Evolutionary conservation across 2,113 vertebrate species (phyloP), one percentile per base, ranked within the genome.

Genomic region (Pan troglodytes): DNA sequence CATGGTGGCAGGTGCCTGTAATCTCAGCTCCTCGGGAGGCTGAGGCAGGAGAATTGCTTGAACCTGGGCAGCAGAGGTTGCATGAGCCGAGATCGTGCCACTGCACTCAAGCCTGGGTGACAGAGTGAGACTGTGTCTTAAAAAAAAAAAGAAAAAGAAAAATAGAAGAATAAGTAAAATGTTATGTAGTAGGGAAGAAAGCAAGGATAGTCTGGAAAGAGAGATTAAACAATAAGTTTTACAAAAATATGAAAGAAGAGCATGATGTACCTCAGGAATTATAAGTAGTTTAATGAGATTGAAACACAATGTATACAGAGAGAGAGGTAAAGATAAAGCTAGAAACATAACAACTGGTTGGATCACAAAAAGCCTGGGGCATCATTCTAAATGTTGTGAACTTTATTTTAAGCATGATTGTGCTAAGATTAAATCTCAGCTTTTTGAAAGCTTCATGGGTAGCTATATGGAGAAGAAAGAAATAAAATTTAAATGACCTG

Each of bases 361-460:
- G 1, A 61, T 40, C 18, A 23, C 48, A 79, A 64, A 80, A 88
- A 64, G 1, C 20, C 17, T 55, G 2, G 22, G 38, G 5, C 18
- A 32, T 30, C 38, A 61, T 91, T 25, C 48, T 75, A 88, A 90
- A 75, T 52, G 64, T 79, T 67, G 22, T 14, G 55, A 79, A 84
- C n/a, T 95, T 90, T 72, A 88, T 94, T 80, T 84, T 73, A 95
- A 80, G 45, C 27, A 61, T 50, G 50, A n/a, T 40, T 87, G 50
- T 86, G 3, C 16, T 82, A n/a, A 86, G 80, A 90, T 25, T 94
- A 55, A 90, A 88, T 68, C 9, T 90, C 12, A 35, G 22, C 13
- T 78, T 57, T 90, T 91, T 38, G 14, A 93, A 96, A 52, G 61
- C 48, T 57, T 85, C 18, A 18, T n/a, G 80, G 38, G 40, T 75